These are phyloP conservation scores for Yoshiicerus persimilis DNA, from an alignment of 1,140 invertebrate genomes.

Conservation along the genomic window DNA sequence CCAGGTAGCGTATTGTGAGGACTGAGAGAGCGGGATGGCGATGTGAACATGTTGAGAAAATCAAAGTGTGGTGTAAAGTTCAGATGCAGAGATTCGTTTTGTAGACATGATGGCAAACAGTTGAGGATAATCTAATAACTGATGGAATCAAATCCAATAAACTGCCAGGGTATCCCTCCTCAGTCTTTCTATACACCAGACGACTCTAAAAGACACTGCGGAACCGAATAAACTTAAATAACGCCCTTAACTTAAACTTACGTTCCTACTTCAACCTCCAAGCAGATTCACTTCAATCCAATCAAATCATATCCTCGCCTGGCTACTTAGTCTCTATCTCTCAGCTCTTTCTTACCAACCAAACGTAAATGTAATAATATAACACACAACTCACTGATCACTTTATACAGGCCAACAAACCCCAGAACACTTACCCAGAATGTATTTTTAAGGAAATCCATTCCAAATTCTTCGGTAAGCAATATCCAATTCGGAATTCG, in stretches of 20 bases:
- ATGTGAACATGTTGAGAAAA: not conserved
- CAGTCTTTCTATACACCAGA: not conserved
- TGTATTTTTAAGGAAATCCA: no score
- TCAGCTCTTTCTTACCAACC: no score
- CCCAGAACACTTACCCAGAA: no score
- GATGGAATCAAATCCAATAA: not conserved
- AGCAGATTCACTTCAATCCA: not conserved
- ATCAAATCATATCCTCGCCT: not conserved
- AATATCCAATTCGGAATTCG: no score
- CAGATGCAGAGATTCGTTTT: not conserved
- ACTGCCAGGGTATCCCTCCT: not conserved
- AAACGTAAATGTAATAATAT: no score
- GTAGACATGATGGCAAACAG: not conserved
- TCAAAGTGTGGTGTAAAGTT: not conserved
- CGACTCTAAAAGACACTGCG: not conserved
- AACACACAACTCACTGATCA: no score
- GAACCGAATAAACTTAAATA: not conserved
- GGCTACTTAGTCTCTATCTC: no score
- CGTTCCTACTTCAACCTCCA: not conserved
- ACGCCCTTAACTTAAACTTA: not conserved
- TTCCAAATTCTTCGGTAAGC: no score
- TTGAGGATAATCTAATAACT: constrained; percentile 14
- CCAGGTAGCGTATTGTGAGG: not conserved
- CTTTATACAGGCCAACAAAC: no score
- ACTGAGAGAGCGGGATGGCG: not conserved